Base-by-base conservation (phyloP, 92 coral and sea anemone genomes). In the Umimayanthus chanpuru region DNA sequence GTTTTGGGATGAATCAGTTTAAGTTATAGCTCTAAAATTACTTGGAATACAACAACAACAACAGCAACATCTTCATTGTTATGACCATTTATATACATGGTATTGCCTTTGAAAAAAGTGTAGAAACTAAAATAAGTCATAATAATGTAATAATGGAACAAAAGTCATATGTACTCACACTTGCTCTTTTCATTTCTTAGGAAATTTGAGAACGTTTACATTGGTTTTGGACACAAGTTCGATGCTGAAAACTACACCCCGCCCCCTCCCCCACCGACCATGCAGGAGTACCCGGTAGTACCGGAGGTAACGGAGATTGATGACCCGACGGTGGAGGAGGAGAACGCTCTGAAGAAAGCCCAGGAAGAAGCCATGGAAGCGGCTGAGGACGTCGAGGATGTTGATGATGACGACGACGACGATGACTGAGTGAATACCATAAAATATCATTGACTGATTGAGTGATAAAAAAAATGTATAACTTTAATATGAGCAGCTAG, bases 291-390 rank as follows among this genome's bases (percentile, higher is more conserved):
- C 89, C 99, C 99, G 16, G 85, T 80, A 44, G 94, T 90, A 15
- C 93, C 98, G 15, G 98, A 97, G 66, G 94, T 95, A 61, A 95
- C 97, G 10, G 99, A 97, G 87, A 93, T 97, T 1, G 99, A 97
- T 76, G 99, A 97, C 88, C 99, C 99, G 4, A 97, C 99, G 16
- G 99, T 95, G 32, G 99, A 97, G 88, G 99, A 97, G 90, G 99
- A 97, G 74, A 89, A 88, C 47, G 99, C 97, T 1, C 92, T 94
- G 79, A 97, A 95, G 91, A 92, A 93, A 29, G 97, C 98, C 3
- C 97, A 95, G 87, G 97, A 97, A 70, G 98, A 93, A 21, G 99
- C 95, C 2, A 88, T 94, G 92, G 99, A 95, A 80, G 98, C 96
- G 4, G 99, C 96, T 26, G 99, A 95, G 66, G 98, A 97, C 71